Base-by-base conservation (phyloP, 2,113 vertebrate genomes). In the Mesitornis unicolor region DNA sequence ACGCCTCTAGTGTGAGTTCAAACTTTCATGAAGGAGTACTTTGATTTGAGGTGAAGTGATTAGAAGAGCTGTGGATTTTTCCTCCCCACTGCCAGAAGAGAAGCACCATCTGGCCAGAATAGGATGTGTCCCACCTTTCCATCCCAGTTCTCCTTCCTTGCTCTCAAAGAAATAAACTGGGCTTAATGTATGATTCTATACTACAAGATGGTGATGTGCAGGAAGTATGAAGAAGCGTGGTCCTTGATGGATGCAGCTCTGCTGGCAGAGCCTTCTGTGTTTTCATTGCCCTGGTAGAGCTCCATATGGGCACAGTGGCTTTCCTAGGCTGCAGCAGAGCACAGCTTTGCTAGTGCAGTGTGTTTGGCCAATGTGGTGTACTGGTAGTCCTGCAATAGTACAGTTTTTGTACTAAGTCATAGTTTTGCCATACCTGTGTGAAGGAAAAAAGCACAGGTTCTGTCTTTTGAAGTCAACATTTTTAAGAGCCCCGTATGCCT, bases 61-160 rank as follows among this genome's bases (percentile, higher is more conserved):
- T 88, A 70, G 82, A 94, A 71, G 71, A 80, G 17, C 63, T 83
- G 50, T 63, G 79, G 42, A 54, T 59, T 84, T 94, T 92, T 77
- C 17, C 50, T 88, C 29, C 8, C 18, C 12, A 79, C 45, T 77
- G 54, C 78, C 67, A 77, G 88, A 93, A 77, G 28, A 92, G 75
- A 90, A 69, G 40, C 36, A 53, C 45, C 45, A 74, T 84, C 79
- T 96, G 71, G 40, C 54, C 35, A 69, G 40, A 54, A 35, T 42
- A 73, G 20, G 38, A 61, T 42, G 11, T 73, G 20, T 87, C 54
- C 36, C 29, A 74, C 50, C 26, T 77, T 85, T 69, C 67, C 19
- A 17, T 69, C 70, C 29, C 42, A 84, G 33, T 53, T 43, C 7
- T 69, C 4, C 57, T 68, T 6, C 35, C 48, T 42, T 42, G 13